phyloP scores from a whole-genome alignment of 1,140 invertebrate genomes.

The Pararge aegeria region DNA sequence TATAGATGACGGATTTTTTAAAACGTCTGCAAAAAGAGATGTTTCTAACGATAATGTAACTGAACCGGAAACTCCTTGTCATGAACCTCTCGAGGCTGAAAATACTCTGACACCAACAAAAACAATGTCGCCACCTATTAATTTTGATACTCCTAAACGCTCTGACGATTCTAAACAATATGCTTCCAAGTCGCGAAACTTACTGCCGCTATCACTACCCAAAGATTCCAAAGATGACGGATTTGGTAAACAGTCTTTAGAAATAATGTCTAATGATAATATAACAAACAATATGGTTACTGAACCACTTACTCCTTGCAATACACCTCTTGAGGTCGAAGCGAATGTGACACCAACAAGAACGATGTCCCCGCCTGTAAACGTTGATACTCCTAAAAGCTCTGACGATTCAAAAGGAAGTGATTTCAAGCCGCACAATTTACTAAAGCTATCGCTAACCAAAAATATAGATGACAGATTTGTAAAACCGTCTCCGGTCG shows the following conservation, averaged over 20 bases:
- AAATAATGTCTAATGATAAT: too few species aligned
- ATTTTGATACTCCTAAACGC: slow-evolving; percentile 30
- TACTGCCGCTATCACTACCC: too few species aligned
- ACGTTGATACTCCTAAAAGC: slow-evolving; percentile 44
- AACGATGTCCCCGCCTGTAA: slow-evolving; percentile 43
- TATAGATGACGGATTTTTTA: too few species aligned
- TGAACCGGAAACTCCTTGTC: too few species aligned
- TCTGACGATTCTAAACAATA: too few species aligned
- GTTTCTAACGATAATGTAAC: too few species aligned
- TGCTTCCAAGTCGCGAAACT: too few species aligned
- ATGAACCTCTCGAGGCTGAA: background rate
- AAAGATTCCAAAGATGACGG: too few species aligned
- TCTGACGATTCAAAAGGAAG: slow-evolving; percentile 25
- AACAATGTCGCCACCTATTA: slow-evolving; percentile 42
- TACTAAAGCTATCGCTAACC: slow-evolving; percentile 54
- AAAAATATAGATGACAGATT: slow-evolving; percentile 59
- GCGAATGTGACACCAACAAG: slow-evolving; percentile 20
- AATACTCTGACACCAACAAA: slow-evolving; percentile 43
- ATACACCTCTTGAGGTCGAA: slow-evolving; percentile 29
- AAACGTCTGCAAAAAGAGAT: too few species aligned
- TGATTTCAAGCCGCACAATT: slow-evolving; percentile 36
- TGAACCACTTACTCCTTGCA: slow-evolving; percentile 30
- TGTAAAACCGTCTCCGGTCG: slow-evolving; percentile 57
- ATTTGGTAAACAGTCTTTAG: too few species aligned
- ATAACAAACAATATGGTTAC: slow-evolving; percentile 22